Conservation (phyloP, 1,140 invertebrate genomes). For the Stenopsyche tienmushanensis region DNA sequence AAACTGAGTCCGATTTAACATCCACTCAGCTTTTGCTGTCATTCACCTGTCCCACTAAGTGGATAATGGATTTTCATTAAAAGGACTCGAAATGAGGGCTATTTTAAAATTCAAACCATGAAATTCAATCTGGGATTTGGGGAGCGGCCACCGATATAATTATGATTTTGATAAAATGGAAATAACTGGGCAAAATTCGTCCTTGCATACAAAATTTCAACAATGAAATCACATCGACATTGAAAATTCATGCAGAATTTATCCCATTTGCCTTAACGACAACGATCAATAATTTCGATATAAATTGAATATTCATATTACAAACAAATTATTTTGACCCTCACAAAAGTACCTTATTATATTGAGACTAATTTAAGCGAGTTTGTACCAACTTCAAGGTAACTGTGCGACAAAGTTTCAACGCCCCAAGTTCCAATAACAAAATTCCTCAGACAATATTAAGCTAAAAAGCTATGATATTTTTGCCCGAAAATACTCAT, state of each 20-base stretch:
- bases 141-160: not conserved
- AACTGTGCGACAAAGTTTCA: conserved; percentile 17
- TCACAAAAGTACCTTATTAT: conserved; percentile 11
- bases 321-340: conserved; percentile 11
- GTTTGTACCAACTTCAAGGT: conserved; percentile 24
- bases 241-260: too few relatives aligned
- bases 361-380: conserved; percentile 23
- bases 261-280: too few relatives aligned
- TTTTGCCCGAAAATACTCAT: too few relatives aligned
- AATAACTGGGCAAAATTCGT: too few relatives aligned
- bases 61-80: conserved; percentile 32
- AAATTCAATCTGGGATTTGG: conserved; percentile 21
- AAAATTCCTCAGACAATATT: conserved; percentile 19
- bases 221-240: too few relatives aligned
- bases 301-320: not conserved
- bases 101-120: conserved; percentile 26
- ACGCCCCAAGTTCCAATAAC: conserved; percentile 8
- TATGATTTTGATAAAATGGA: too few relatives aligned
- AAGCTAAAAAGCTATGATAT: conserved; percentile 15
- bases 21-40: conserved; percentile 14
- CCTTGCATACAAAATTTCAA: too few relatives aligned
- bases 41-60: conserved; percentile 29
- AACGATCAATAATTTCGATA: too few relatives aligned
- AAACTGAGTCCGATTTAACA: conserved; percentile 5
- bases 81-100: not conserved